Percentiles rank a stretch among this genome's conserved stretches.
Evolutionary conservation across 2,113 vertebrate genomes (phyloP).

Genomic region (Leptocoma aspasia): DNA sequence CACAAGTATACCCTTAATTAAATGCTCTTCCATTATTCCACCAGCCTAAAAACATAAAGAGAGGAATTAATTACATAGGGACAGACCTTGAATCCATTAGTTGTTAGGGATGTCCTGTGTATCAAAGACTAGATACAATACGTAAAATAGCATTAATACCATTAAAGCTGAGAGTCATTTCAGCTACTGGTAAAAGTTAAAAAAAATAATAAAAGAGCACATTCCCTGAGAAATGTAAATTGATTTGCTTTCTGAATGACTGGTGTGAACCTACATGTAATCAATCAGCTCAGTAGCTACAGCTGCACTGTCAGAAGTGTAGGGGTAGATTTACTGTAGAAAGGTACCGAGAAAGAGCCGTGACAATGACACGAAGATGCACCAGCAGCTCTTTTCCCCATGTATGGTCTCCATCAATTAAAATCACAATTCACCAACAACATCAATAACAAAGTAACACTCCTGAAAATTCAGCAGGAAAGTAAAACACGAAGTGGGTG

Average conservation of each 20-base stretch:
- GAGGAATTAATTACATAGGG: background rate
- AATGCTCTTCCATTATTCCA: background rate
- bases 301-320: background rate
- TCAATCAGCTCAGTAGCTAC: background rate
- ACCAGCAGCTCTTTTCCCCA: background rate
- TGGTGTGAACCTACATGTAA: background rate
- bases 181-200: background rate
- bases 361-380: background rate
- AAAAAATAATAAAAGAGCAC: background rate
- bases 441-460: background rate
- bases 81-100: background rate
- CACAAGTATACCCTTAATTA: background rate
- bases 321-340: background rate
- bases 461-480: background rate
- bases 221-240: background rate
- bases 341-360: fast-evolving
- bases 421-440: background rate
- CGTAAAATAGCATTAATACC: background rate
- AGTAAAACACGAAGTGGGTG: background rate
- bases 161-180: background rate
- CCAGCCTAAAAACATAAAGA: background rate
- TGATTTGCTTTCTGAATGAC: background rate
- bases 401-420: background rate
- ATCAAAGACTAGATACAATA: background rate
- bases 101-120: background rate